Base-by-base conservation (phyloP, 2,888 invertebrate species). In the Ceramica pisi region DNA sequence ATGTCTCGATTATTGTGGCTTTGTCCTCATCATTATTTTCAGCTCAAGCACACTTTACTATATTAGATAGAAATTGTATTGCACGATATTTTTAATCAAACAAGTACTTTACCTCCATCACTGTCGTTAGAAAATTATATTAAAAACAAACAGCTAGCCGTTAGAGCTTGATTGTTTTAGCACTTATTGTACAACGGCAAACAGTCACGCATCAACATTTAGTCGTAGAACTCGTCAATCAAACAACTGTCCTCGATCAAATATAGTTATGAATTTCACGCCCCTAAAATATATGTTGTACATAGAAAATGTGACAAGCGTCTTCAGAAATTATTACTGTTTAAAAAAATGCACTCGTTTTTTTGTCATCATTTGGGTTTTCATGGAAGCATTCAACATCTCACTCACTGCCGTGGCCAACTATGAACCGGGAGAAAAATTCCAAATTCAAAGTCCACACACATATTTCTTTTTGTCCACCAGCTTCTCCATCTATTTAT, bases 1-100 rank as follows among this genome's bases (percentile, higher is more conserved):
- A 82, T 86, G 82, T 83, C 84, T 78, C 81, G 71, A 86, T 87
- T 83, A 84, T 80, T 83, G 81, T 67, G 81, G 78, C 74, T 81
- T 81, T 82, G 57, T 63, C 68, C 61, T 67, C 55, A 41, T 55
- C 50, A 66, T 74, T 73, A 75, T 67, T 81, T 83, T 64, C 31
- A 61, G n/a, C 38, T 62, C n/a, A 67, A 75, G 56, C 19, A n/a
- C 59, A 65, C 67, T 68, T 57, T 57, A 9, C 23, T 23, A 67
- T 48, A 61, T 69, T 56, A 80, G 48, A 66, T 56, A 80, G 48
- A 66, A 57, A 57, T 8, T 21, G 21, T 16, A 38, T n/a, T 21
- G 21, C 8, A 38, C 8, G 14, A 8, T 16, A 57, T 38, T 57
- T 57, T 90, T 38, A 38, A 62, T n/a, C 19, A 46, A 82, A 44